phyloP scores from a whole-genome alignment of 2,113 vertebrate genomes.

The Melospiza georgiana region DNA sequence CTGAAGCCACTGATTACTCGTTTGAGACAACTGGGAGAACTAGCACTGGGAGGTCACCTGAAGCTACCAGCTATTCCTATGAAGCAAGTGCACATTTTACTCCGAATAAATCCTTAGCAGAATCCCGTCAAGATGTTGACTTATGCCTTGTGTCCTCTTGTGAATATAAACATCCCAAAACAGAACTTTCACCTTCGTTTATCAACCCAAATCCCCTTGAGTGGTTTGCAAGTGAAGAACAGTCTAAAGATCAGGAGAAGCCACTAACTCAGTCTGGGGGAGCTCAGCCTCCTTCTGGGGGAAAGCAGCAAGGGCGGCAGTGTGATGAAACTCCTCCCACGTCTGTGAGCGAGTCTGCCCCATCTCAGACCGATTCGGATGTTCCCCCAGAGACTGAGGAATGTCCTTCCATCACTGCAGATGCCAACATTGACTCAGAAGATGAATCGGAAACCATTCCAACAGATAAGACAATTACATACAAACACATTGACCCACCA shows the following conservation, averaged over 20 bases:
- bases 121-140: conserved; percentile 88
- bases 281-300: conserved; percentile 85
- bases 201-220: conserved; percentile 96
- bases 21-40: conserved; percentile 63
- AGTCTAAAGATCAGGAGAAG: conserved; percentile 81
- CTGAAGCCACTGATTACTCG: conserved; percentile 54
- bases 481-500: conserved; percentile 89
- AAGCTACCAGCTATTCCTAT: conserved; percentile 64
- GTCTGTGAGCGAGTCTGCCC: conserved; percentile 90
- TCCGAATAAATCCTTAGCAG: conserved; percentile 73
- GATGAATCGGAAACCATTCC: conserved; percentile 97
- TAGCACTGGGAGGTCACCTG: conserved; percentile 3
- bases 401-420: conserved; percentile 95
- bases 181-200: conserved; percentile 95
- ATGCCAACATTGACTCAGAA: conserved; percentile 96
- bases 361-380: conserved; percentile 92
- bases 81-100: conserved; percentile 69
- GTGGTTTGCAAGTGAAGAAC: conserved; percentile 90
- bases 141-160: conserved; percentile 92
- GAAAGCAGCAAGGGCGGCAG: conserved; percentile 84
- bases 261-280: conserved; percentile 81
- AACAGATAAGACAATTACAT: conserved; percentile 91
- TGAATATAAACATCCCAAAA: conserved; percentile 94
- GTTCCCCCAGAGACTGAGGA: conserved; percentile 94
- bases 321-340: conserved; percentile 95